Evolutionary conservation across 2,113 vertebrate species (phyloP).

Genomic region (Psilopsiagon aurifrons): DNA sequence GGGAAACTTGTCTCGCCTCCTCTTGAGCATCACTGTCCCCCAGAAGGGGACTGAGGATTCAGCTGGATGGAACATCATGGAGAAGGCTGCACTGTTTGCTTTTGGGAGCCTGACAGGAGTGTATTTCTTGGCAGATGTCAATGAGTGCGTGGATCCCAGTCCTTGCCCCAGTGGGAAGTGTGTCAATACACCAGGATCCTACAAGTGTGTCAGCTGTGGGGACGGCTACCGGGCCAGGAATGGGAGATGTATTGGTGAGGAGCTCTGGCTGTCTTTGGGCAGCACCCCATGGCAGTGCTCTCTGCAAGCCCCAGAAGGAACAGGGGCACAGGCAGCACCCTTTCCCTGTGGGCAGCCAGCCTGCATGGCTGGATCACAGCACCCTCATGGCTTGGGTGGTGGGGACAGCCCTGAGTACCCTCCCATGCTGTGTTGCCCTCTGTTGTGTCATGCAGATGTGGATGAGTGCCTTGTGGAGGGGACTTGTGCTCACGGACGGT

Average conservation of each 20-base stretch:
- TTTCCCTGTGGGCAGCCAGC: not conserved
- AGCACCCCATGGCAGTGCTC: accelerated
- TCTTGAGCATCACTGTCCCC: not conserved
- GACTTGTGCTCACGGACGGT: slow-evolving; percentile 81
- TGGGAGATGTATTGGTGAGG: slow-evolving; percentile 87
- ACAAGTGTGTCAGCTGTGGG: slow-evolving; percentile 84
- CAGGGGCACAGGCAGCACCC: not conserved
- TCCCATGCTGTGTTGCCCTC: not conserved
- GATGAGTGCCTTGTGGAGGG: slow-evolving; percentile 81
- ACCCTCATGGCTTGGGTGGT: not conserved
- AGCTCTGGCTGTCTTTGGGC: not conserved
- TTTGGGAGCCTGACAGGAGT: not conserved
- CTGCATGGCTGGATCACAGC: not conserved
- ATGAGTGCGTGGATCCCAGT: slow-evolving; percentile 81
- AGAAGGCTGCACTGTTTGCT: not conserved
- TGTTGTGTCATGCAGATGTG: slow-evolving; percentile 76
- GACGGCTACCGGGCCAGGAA: slow-evolving; percentile 78
- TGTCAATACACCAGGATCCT: slow-evolving; percentile 85
- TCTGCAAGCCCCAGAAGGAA: not conserved
- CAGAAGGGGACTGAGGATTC: not conserved
- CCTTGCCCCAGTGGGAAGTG: slow-evolving; percentile 81
- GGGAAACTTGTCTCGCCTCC: not conserved
- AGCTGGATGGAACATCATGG: not conserved
- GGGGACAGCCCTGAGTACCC: not conserved
- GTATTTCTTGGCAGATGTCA: slow-evolving; percentile 81